Evolutionary conservation across 2,888 invertebrate genomes (phyloP).

Genomic region (Parapristionchus giblindavisi): DNA sequence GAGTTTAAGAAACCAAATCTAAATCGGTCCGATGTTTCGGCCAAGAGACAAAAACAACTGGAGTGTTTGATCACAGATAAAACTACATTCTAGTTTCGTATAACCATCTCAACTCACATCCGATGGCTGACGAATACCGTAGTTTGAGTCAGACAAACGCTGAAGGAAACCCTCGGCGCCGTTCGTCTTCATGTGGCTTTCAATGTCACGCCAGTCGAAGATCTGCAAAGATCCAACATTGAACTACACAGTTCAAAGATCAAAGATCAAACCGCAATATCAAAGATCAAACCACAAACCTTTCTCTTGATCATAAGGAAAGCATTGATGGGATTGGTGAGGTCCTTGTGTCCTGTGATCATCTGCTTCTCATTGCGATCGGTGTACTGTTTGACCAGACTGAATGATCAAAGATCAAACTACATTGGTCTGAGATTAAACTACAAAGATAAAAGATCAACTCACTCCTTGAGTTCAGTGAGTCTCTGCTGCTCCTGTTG

Average conservation of each 20-base stretch:
- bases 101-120: slow-evolving; percentile 73
- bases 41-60: neutral
- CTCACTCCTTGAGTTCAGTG: slow-evolving; percentile 55
- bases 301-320: slow-evolving; percentile 73
- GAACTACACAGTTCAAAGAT: slow-evolving; percentile 4
- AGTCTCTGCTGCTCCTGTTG: slow-evolving; percentile 70
- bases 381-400: slow-evolving; percentile 62
- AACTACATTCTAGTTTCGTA: slow-evolving; percentile 19
- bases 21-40: too few species aligned
- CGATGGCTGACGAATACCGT: slow-evolving; percentile 72
- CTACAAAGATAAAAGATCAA: slow-evolving; percentile 16
- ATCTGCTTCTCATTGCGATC: slow-evolving; percentile 60
- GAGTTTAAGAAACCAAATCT: too few species aligned
- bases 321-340: slow-evolving; percentile 73
- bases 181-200: slow-evolving; percentile 62
- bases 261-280: slow-evolving; percentile 13
- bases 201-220: slow-evolving; percentile 52
- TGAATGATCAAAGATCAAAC: slow-evolving; percentile 41
- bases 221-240: too few species aligned
- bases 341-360: slow-evolving; percentile 59
- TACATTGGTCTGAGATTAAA: neutral
- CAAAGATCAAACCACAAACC: slow-evolving; percentile 55
- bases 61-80: neutral
- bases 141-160: slow-evolving; percentile 51
- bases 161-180: slow-evolving; percentile 58